Conservation (phyloP, 2,113 vertebrate genomes). For the Prolemur simus region DNA sequence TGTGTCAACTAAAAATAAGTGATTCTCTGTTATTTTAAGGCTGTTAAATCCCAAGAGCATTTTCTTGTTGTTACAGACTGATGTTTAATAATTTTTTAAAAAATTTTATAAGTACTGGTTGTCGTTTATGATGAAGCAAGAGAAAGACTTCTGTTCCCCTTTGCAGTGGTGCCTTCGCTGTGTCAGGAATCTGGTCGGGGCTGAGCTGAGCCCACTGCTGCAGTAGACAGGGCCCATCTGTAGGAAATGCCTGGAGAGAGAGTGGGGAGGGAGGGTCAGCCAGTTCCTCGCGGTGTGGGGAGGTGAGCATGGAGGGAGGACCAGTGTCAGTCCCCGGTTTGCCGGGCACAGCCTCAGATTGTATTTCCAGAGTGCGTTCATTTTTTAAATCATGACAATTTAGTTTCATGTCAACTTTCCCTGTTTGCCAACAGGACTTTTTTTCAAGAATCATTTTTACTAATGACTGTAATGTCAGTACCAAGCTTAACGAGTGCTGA, state of each 20-base stretch:
- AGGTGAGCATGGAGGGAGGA: neutral
- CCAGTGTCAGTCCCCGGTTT: rapidly evolving
- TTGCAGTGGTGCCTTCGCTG: neutral
- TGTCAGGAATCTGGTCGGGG: rapidly evolving
- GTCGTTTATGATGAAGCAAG: neutral
- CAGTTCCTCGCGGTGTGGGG: neutral
- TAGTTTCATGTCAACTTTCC: neutral
- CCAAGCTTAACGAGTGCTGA: neutral
- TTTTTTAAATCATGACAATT: neutral
- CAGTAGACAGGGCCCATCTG: neutral
- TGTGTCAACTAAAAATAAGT: slow-evolving; percentile 3
- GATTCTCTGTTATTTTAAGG: slow-evolving; percentile 30
- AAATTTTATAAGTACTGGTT: neutral
- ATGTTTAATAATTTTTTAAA: neutral
- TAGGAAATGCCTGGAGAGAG: neutral
- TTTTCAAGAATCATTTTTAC: slow-evolving; percentile 1
- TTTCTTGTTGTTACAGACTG: neutral
- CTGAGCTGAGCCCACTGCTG: neutral
- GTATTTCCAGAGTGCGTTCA: neutral
- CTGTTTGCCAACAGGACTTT: neutral
- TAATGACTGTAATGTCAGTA: neutral
- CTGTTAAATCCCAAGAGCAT: neutral
- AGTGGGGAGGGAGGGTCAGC: rapidly evolving
- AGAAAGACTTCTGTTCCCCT: neutral
- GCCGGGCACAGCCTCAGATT: neutral